phyloP scores from a whole-genome alignment of 2,113 vertebrate species.

The Sinocyclocheilus grahami region DNA sequence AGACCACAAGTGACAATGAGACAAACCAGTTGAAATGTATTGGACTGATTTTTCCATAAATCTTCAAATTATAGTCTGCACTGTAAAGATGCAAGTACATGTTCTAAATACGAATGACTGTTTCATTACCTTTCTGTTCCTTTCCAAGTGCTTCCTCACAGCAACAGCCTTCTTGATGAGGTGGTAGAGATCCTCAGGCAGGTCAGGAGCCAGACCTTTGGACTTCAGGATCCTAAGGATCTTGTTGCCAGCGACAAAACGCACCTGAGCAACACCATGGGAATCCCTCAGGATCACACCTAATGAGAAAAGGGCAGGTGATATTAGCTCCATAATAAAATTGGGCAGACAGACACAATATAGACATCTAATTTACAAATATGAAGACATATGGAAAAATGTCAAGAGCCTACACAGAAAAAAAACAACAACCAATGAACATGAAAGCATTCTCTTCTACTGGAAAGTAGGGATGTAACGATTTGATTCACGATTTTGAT shows the following conservation, averaged over 20 bases:
- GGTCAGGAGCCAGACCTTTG: slow-evolving; percentile 94
- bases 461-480: no score
- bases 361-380: background rate
- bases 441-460: background rate
- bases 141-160: slow-evolving; percentile 96
- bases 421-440: background rate
- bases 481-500: no score
- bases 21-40: background rate
- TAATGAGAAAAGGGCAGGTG: slow-evolving; percentile 14
- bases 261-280: slow-evolving; percentile 97
- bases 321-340: background rate
- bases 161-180: slow-evolving; percentile 99
- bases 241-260: slow-evolving; percentile 98
- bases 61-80: background rate
- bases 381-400: background rate
- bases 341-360: background rate
- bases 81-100: no score
- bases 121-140: slow-evolving; percentile 90
- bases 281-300: slow-evolving; percentile 99
- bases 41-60: background rate
- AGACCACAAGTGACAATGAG: background rate
- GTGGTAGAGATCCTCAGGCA: slow-evolving; percentile 98
- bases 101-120: background rate
- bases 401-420: no score
- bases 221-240: slow-evolving; percentile 97